Evolutionary conservation across 2,888 invertebrate species (phyloP).

Genomic region (Drosophila colorata): DNA sequence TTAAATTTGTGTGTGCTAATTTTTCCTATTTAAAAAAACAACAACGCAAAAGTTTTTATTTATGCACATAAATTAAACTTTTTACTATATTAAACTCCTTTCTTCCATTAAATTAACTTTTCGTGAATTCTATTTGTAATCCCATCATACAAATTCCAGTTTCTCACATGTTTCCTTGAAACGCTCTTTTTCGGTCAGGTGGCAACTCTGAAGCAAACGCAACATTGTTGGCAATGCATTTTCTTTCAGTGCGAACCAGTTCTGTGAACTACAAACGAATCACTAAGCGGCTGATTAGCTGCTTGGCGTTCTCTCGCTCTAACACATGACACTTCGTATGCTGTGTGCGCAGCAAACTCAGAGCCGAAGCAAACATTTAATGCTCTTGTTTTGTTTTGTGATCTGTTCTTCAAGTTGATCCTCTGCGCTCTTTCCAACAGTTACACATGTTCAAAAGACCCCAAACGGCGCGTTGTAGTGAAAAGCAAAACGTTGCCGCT

Average conservation of each 20-base stretch:
- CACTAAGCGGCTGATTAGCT: slow-evolving; percentile 50
- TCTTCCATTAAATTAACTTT: not conserved
- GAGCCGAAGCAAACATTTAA: slow-evolving; percentile 24
- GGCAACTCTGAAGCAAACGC: slow-evolving; percentile 39
- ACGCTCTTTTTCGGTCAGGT: slow-evolving; percentile 28
- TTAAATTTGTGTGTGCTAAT: no score
- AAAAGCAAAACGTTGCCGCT: slow-evolving; percentile 55
- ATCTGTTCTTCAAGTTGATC: slow-evolving; percentile 38
- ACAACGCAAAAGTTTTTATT: no score
- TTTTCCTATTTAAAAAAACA: no score
- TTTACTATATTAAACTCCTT: no score
- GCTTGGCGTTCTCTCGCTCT: slow-evolving; percentile 36
- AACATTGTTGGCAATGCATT: slow-evolving; percentile 56
- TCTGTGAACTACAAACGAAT: slow-evolving; percentile 45
- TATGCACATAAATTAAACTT: no score
- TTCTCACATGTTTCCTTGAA: not conserved
- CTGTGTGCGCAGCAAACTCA: slow-evolving; percentile 21
- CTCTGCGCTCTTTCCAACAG: slow-evolving; percentile 22
- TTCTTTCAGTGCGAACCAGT: slow-evolving; percentile 41
- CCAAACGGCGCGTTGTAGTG: slow-evolving; percentile 55
- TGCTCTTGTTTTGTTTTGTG: slow-evolving; percentile 40
- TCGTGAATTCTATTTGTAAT: not conserved
- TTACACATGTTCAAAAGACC: slow-evolving; percentile 57
- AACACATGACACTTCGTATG: slow-evolving; percentile 21
- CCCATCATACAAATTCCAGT: not conserved